These are phyloP conservation scores for Lepilemur septentrionalis DNA, from an alignment of 2,797 vertebrate species.

Conservation along the genomic window DNA sequence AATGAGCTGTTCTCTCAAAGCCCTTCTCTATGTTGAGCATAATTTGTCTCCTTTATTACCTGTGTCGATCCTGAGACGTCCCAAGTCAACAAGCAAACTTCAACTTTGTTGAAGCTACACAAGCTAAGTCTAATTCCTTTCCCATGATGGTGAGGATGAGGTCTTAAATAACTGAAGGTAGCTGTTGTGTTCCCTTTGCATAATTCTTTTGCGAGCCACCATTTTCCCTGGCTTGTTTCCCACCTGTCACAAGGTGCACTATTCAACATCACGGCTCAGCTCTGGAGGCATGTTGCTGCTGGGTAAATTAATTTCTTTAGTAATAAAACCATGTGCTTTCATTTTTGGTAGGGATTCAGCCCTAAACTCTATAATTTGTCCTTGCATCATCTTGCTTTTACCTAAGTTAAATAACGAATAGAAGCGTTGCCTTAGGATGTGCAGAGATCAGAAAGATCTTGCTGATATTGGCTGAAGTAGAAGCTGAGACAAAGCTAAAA, in stretches of 20 bases:
- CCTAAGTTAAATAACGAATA: background rate
- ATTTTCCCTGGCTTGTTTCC: background rate
- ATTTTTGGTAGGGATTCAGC: background rate
- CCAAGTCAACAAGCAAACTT: background rate
- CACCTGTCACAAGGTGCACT: fast-evolving
- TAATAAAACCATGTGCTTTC: background rate
- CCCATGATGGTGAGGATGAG: background rate
- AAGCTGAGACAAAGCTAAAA: background rate
- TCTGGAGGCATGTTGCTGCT: background rate
- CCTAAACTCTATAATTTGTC: background rate
- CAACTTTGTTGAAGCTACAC: background rate
- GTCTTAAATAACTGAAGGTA: background rate
- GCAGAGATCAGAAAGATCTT: background rate
- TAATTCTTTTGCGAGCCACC: background rate
- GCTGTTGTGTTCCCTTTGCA: background rate
- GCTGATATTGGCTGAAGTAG: background rate
- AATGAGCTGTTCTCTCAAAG: background rate
- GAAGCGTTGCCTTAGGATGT: background rate
- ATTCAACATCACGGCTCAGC: background rate
- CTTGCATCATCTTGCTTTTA: background rate
- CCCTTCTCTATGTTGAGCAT: background rate
- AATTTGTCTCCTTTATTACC: background rate
- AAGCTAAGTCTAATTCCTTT: constrained; percentile 1
- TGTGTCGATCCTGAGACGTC: background rate
- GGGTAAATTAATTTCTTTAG: background rate